Evolutionary conservation across 2,797 vertebrate genomes (phyloP), one percentile per base, ranked within the genome.

Genomic region (Acanthis flammea): DNA sequence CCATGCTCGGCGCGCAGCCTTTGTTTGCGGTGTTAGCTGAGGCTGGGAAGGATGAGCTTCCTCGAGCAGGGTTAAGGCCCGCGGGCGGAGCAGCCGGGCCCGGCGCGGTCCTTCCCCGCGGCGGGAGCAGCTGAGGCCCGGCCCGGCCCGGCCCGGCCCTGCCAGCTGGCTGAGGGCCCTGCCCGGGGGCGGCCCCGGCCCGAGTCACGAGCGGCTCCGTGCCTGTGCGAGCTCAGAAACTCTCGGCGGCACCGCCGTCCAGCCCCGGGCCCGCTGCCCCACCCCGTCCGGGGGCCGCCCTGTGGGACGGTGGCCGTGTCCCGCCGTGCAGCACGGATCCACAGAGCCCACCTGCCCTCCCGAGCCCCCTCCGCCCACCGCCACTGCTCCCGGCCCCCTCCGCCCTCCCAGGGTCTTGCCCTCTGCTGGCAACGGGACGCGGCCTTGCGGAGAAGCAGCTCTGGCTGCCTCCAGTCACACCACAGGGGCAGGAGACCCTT

Each of bases 161-260:
- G 54, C n/a, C 58, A 28, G 73, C 83, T 94, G 94, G 90, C 92
- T 50, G n/a, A 55, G 30, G 7, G 71, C 83, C 84, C 63, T 77
- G 79, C 57, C 60, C 41, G 41, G 16, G 41, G 42, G 42, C 42
- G 42, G 42, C 42, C 19, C 18, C 42, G 42, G 42, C 44, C 47
- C 41, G 4, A 5, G 5, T 6, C 9, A 50, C 9, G 14, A 51
- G 72, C 10, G 2, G 66, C 51, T 60, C 51, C 33, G 4, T 28
- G 92, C 48, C 68, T 14, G 27, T 6, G 50, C 13, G 17, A 55
- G 71, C 37, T 57, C 85, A 51, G 14, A 79, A 88, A 44, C 42
- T 31, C 17, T 45, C 28, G 8, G 73, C 4, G 8, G 61, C 61
- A 53, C 37, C 9, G 42, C 47, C 41, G 6, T 5, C 11, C 48